phyloP scores from a whole-genome alignment of 2,797 vertebrate species.

The Artibeus jamaicensis region DNA sequence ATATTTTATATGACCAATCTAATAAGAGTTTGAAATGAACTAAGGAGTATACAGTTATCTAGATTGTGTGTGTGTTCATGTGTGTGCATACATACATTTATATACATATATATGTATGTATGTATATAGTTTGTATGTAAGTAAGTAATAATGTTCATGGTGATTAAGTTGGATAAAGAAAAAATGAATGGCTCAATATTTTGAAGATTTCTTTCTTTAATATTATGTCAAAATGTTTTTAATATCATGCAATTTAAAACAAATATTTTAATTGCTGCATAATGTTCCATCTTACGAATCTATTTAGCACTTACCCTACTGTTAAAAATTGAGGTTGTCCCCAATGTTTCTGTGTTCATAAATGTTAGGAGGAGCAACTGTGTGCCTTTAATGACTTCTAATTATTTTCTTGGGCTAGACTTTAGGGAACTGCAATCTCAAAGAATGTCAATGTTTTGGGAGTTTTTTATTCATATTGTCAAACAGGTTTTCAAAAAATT shows the following conservation, averaged over 20 bases:
- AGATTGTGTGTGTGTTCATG: background rate
- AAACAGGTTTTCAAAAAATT: background rate
- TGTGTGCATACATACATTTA: background rate
- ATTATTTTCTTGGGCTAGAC: conserved; percentile 2
- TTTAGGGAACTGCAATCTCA: background rate
- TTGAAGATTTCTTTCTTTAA: background rate
- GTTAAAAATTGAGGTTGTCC: background rate
- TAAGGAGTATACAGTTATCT: background rate
- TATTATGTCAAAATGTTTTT: background rate
- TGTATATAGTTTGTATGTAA: background rate
- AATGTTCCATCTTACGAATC: background rate
- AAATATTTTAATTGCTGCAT: background rate
- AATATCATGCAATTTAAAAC: background rate
- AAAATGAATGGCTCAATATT: background rate
- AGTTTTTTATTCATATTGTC: background rate
- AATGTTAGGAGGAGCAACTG: background rate
- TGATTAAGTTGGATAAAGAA: background rate
- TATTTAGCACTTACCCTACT: background rate
- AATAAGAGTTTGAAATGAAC: conserved; percentile 9
- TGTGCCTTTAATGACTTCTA: background rate
- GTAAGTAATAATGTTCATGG: background rate
- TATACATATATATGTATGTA: background rate
- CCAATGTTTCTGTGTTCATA: background rate
- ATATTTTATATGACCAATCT: background rate
- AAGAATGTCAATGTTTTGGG: background rate